Base-by-base conservation (phyloP, 1,140 invertebrate genomes). In the Druon quercuslanigerum region DNA sequence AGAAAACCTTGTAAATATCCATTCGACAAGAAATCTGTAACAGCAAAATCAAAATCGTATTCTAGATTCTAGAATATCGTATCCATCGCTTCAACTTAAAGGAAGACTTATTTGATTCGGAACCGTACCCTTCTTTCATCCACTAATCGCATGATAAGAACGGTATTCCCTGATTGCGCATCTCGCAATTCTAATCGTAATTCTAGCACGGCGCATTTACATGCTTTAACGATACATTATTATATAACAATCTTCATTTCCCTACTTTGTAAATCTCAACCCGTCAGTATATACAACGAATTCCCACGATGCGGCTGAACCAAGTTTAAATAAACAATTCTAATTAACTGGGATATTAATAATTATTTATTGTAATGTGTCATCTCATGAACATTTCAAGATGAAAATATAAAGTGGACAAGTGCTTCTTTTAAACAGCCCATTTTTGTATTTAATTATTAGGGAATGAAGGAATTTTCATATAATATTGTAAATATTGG, bases 151-250 rank as follows among this genome's bases (percentile, higher is more conserved):
- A 66, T 66, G 60, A 66, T 11, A 46, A 46, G 40, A 46, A 46
- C 60, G 25, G 60, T 46, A 33, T 46, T 66, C 60, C 60, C 60
- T 66, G 60, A 66, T 66, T 33, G 25, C 60, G 60, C 60, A 40
- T 57, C 19, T 57, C 19, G 56, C 56, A 66, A 66, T 66, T 66
- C 60, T 66, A 66, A 66, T 66, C 60, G 20, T 66, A 66, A 14
- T 66, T 40, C 60, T 66, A 66, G 60, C 60, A 60, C 19, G 60
- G 60, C 60, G 60, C 60, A 66, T 66, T 66, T 66, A 66, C 33
- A 66, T 14, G 60, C 60, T 66, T 66, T 46, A 66, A 66, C 60
- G 60, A 66, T 66, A 46, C 40, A 46, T 46, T 46, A 46, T 66
- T 66, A 66, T 66, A 16, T 66, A 66, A 66, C 60, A 66, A 66